Evolutionary conservation across 2,113 vertebrate species (phyloP).

Genomic region (Sinocyclocheilus anophthalmus): DNA sequence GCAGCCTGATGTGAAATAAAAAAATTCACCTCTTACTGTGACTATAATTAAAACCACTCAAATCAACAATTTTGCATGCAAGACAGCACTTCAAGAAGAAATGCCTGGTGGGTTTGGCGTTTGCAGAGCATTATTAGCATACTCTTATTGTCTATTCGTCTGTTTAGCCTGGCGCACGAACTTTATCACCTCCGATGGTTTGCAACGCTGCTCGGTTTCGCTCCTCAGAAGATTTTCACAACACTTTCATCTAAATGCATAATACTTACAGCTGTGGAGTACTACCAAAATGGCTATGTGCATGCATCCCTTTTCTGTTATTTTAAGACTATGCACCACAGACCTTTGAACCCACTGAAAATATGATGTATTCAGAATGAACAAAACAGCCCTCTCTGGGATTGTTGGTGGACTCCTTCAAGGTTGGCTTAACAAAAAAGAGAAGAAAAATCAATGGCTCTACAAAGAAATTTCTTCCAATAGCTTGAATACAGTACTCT

Average conservation of each 20-base stretch:
- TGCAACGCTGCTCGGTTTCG: not conserved
- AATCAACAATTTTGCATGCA: conserved; percentile 41
- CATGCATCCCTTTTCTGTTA: conserved; percentile 15
- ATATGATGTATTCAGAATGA: conserved; percentile 20
- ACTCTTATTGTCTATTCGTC: conserved; percentile 40
- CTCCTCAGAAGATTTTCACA: not conserved
- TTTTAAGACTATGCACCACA: conserved; percentile 9
- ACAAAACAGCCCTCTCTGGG: conserved; percentile 5
- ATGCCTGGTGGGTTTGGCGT: conserved; percentile 18
- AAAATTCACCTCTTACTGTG: conserved; percentile 58
- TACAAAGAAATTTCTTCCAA: conserved; percentile 20
- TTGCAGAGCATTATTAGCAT: conserved; percentile 17
- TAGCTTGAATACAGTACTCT: not conserved
- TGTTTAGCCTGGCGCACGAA: not conserved
- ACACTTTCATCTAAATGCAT: conserved; percentile 28
- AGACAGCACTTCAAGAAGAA: conserved; percentile 30
- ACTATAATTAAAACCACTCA: conserved; percentile 60
- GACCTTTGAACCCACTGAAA: conserved; percentile 4
- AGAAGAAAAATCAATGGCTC: conserved; percentile 14
- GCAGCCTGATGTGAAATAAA: conserved; percentile 49
- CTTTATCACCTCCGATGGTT: conserved; percentile 10
- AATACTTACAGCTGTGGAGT: not conserved
- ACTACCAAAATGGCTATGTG: not conserved
- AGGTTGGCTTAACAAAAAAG: conserved; percentile 21
- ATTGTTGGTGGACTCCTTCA: conserved; percentile 12